phyloP scores from a whole-genome alignment of 2,888 invertebrate species.

The Drosophila birchii region DNA sequence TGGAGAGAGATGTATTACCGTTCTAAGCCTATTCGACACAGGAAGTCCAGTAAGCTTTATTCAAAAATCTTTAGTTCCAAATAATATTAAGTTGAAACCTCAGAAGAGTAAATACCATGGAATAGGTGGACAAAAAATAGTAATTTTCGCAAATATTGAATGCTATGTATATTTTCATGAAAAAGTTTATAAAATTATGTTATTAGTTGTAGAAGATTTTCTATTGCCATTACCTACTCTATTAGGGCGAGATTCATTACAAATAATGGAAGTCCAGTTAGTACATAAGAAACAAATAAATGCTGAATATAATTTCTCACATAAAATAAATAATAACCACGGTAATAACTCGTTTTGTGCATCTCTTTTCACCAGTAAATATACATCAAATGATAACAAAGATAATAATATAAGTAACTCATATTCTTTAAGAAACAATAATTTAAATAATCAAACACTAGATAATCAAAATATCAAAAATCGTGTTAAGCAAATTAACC shows the following conservation, averaged over 20 bases:
- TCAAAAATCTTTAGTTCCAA: background rate
- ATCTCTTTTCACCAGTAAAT: background rate
- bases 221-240: background rate
- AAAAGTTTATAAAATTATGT: background rate
- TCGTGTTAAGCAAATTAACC: too few species aligned
- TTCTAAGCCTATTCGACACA: background rate
- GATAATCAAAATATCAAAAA: too few species aligned
- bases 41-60: background rate
- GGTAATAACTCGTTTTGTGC: too few species aligned
- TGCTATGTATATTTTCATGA: too few species aligned
- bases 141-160: background rate
- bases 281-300: background rate
- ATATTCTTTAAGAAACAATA: too few species aligned
- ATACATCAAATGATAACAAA: background rate
- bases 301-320: too few species aligned
- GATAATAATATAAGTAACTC: background rate
- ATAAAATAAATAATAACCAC: too few species aligned
- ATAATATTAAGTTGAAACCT: background rate
- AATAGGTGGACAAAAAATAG: background rate
- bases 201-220: background rate
- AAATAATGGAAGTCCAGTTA: conserved; percentile 5
- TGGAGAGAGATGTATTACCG: background rate
- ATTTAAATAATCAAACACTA: too few species aligned
- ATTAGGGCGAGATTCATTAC: background rate
- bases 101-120: background rate